Percentiles rank a stretch among this genome's conserved stretches.
phyloP scores from a whole-genome alignment of 2,888 invertebrate genomes.

The Drosophila lacicola region DNA sequence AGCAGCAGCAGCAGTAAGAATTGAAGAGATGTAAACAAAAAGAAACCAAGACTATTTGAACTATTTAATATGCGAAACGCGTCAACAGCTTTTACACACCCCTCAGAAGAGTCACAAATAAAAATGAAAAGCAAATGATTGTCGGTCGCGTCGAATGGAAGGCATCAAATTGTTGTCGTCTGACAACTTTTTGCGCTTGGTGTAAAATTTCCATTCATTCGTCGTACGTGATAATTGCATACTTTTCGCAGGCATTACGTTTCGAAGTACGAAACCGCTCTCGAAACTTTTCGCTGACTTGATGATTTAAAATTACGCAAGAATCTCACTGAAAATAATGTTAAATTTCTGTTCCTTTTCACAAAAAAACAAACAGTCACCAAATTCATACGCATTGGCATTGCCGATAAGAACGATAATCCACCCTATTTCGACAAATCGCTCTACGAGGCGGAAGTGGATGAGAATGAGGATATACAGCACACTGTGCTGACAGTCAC shows the following conservation, averaged over 20 bases:
- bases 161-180: slow-evolving; percentile 67
- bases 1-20: not conserved
- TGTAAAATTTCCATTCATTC: slow-evolving; percentile 46
- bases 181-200: slow-evolving; percentile 50
- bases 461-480: slow-evolving; percentile 98
- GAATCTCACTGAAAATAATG: slow-evolving; percentile 39
- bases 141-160: slow-evolving; percentile 41
- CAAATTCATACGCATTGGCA: slow-evolving; percentile 98
- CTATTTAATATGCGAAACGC: slow-evolving; percentile 67
- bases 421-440: slow-evolving; percentile 99
- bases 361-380: slow-evolving; percentile 89
- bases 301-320: slow-evolving; percentile 24
- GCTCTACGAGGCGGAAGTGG: slow-evolving; percentile 98
- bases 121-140: slow-evolving; percentile 36
- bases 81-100: slow-evolving; percentile 27
- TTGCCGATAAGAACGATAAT: slow-evolving; percentile 99
- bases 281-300: slow-evolving; percentile 19
- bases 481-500: slow-evolving; percentile 98
- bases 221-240: slow-evolving; percentile 77
- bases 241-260: slow-evolving; percentile 18
- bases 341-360: slow-evolving; percentile 7
- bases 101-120: slow-evolving; percentile 14
- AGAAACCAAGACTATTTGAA: slow-evolving; percentile 22
- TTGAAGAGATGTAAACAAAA: slow-evolving; percentile 34
- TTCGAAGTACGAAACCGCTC: slow-evolving; percentile 15